phyloP scores from a whole-genome alignment of 2,888 invertebrate species.

The Nemoura dubitans region DNA sequence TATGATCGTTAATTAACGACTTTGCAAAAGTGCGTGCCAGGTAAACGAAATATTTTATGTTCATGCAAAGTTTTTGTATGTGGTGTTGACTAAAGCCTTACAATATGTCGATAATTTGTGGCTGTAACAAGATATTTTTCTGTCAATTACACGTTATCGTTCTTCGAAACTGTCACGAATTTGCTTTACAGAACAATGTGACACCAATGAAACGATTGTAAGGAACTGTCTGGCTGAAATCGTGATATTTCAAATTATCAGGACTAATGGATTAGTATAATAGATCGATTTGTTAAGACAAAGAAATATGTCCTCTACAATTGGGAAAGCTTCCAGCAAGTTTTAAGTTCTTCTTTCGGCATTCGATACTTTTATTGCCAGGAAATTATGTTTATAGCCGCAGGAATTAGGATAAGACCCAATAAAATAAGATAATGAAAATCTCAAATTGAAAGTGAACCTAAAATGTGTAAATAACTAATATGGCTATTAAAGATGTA shows the following conservation, averaged over 20 bases:
- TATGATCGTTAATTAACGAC: conserved; percentile 16
- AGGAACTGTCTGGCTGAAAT: not conserved
- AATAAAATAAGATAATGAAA: too few relatives aligned
- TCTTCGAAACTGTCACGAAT: not conserved
- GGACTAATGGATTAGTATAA: too few relatives aligned
- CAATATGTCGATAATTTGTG: not conserved
- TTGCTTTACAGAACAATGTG: not conserved
- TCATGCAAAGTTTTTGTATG: not conserved
- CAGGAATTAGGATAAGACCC: too few relatives aligned
- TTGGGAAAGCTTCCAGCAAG: too few relatives aligned
- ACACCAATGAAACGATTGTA: not conserved
- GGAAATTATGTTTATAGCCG: too few relatives aligned
- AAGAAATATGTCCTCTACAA: too few relatives aligned
- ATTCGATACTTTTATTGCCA: too few relatives aligned
- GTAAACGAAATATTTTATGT: not conserved
- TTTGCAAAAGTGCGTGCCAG: not conserved
- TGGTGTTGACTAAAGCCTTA: not conserved
- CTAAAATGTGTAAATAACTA: too few relatives aligned
- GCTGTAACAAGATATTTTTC: not conserved
- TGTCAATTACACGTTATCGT: not conserved
- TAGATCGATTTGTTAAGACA: too few relatives aligned
- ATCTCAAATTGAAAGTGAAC: too few relatives aligned
- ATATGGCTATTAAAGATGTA: too few relatives aligned
- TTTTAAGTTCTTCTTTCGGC: too few relatives aligned
- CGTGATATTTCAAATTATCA: not conserved